phyloP scores from a whole-genome alignment of 2,113 vertebrate genomes.

The Dromiciops gliroides region DNA sequence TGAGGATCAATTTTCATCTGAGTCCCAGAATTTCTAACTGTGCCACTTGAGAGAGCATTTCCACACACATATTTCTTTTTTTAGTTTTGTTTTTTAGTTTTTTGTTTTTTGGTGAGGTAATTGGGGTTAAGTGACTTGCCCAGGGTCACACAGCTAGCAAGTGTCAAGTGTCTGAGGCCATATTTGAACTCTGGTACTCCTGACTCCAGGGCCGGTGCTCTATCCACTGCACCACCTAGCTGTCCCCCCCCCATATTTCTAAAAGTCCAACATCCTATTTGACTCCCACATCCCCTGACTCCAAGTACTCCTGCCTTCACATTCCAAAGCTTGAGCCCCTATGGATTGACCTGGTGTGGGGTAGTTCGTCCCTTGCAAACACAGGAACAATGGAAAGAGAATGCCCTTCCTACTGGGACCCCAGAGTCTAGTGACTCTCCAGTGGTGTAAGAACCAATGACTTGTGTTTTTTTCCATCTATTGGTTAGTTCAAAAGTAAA shows the following conservation, averaged over 20 bases:
- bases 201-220: too few species aligned
- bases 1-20: neutral
- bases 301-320: neutral
- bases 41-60: neutral
- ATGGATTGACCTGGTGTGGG: neutral
- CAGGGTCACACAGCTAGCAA: too few species aligned
- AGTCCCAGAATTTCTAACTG: neutral
- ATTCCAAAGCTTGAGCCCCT: neutral
- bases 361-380: neutral
- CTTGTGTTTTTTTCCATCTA: neutral
- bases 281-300: too few species aligned
- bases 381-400: neutral
- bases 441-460: neutral
- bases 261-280: neutral
- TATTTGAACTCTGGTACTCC: too few species aligned
- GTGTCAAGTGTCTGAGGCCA: too few species aligned
- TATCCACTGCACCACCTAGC: too few species aligned
- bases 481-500: neutral
- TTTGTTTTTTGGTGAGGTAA: too few species aligned
- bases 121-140: too few species aligned
- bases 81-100: too few species aligned
- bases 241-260: too few species aligned
- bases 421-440: neutral
- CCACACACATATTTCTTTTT: too few species aligned
- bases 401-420: neutral